A percentile compares a stretch with the other conserved stretches of the same genome.
Conservation (phyloP, 2,113 vertebrate genomes). For the Gambusia affinis region DNA sequence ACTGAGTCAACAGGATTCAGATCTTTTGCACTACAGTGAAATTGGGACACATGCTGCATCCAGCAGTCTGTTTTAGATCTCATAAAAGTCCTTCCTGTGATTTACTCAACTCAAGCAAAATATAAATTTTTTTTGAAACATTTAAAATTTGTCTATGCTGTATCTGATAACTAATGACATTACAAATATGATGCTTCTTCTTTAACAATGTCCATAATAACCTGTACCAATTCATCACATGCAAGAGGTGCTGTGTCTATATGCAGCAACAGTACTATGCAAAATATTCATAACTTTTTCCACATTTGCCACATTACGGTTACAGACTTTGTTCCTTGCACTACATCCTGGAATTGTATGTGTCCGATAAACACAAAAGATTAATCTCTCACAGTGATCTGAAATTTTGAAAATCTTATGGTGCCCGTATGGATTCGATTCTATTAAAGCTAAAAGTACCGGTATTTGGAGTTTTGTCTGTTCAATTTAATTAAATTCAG, state of each 20-base stretch:
- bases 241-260: background rate
- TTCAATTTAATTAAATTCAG: too few relatives aligned
- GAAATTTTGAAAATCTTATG: too few relatives aligned
- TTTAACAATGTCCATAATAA: background rate
- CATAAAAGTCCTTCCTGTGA: background rate
- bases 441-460: too few relatives aligned
- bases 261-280: background rate
- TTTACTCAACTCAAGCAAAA: background rate
- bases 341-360: too few relatives aligned
- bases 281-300: background rate
- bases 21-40: constrained; percentile 32
- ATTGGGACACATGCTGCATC: constrained; percentile 16
- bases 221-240: too few relatives aligned
- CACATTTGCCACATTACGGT: too few relatives aligned
- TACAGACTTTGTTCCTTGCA: too few relatives aligned
- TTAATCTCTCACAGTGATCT: too few relatives aligned
- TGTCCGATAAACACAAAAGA: too few relatives aligned
- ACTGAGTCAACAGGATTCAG: constrained; percentile 65
- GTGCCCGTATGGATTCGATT: too few relatives aligned
- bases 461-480: too few relatives aligned
- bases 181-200: background rate
- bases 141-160: background rate
- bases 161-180: too few relatives aligned
- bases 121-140: background rate
- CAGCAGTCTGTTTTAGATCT: constrained; percentile 7